phyloP scores from a whole-genome alignment of 2,113 vertebrate genomes.

The Vanacampus margaritifer region DNA sequence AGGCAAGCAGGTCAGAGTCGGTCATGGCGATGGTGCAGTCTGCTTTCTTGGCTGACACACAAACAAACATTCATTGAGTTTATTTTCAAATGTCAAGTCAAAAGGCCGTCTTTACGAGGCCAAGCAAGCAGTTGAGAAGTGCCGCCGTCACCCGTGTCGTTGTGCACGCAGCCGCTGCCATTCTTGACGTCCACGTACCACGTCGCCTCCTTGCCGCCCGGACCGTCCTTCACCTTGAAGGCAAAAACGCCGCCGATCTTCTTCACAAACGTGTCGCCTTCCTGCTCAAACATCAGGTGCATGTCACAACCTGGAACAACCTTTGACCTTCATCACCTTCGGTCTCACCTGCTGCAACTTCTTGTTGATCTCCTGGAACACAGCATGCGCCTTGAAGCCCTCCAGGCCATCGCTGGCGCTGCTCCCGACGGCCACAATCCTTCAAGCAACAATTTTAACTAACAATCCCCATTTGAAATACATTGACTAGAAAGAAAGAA shows the following conservation, averaged over 20 bases:
- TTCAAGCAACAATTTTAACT: neutral
- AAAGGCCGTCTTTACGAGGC: neutral
- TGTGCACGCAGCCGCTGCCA: slow-evolving; percentile 82
- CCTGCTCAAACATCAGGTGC: slow-evolving; percentile 65
- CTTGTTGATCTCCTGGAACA: slow-evolving; percentile 94
- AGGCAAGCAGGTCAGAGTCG: slow-evolving; percentile 80
- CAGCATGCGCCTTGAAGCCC: slow-evolving; percentile 84
- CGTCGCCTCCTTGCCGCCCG: slow-evolving; percentile 83
- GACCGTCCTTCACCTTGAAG: slow-evolving; percentile 92
- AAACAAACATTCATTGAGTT: neutral
- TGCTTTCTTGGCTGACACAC: slow-evolving; percentile 79
- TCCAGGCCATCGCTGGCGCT: slow-evolving; percentile 70
- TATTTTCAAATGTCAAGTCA: neutral
- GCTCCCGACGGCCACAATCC: slow-evolving; percentile 70
- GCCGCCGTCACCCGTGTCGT: slow-evolving; percentile 78
- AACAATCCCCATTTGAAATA: neutral
- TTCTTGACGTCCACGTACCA: slow-evolving; percentile 97
- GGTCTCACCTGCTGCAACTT: slow-evolving; percentile 85
- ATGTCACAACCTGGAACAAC: neutral
- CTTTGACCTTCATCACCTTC: no score
- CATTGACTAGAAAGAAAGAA: neutral
- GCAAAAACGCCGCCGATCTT: slow-evolving; percentile 95
- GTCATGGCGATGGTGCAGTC: slow-evolving; percentile 89
- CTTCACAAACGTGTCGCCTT: slow-evolving; percentile 90
- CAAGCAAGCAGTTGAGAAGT: neutral